A percentile compares a stretch with the other conserved stretches of the same genome.
These are phyloP conservation scores for Salminus brasiliensis DNA, from an alignment of 2,113 vertebrate genomes.

Conservation along the genomic window DNA sequence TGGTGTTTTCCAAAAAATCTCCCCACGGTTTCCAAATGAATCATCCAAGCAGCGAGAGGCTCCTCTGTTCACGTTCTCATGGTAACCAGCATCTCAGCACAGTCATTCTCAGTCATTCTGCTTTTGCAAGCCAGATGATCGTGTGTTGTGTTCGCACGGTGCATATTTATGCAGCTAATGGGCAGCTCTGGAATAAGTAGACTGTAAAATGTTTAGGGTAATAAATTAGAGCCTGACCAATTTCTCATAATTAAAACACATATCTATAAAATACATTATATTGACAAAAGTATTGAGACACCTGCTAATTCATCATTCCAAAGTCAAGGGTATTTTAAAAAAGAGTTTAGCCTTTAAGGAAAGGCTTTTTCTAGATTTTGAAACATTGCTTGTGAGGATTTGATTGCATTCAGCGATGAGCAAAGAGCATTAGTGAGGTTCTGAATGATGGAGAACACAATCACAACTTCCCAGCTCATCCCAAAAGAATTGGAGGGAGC, in stretches of 20 bases:
- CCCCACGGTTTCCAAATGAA: constrained; percentile 19
- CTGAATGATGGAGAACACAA: no score
- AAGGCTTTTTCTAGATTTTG: no score
- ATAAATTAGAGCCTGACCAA: neutral
- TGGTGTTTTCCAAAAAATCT: neutral
- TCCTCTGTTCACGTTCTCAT: constrained; percentile 39
- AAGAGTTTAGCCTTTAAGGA: no score
- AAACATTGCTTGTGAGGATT: no score
- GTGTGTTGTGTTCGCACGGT: constrained; percentile 11
- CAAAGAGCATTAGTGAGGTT: no score
- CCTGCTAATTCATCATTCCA: no score
- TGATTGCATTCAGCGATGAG: no score
- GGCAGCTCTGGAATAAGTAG: neutral
- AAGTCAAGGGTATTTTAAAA: no score
- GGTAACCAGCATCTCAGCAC: constrained; percentile 40
- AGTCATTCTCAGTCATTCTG: constrained; percentile 14
- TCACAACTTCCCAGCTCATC: no score
- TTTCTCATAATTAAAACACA: neutral
- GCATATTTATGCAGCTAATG: constrained; percentile 11
- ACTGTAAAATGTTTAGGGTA: constrained; percentile 1
- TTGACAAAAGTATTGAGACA: no score
- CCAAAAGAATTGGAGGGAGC: no score
- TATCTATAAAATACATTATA: neutral
- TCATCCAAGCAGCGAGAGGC: constrained; percentile 9
- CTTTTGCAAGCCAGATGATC: constrained; percentile 18